Percentiles rank a stretch among this genome's conserved stretches.
Evolutionary conservation across 2,113 vertebrate species (phyloP).

Genomic region (Aix galericulata): DNA sequence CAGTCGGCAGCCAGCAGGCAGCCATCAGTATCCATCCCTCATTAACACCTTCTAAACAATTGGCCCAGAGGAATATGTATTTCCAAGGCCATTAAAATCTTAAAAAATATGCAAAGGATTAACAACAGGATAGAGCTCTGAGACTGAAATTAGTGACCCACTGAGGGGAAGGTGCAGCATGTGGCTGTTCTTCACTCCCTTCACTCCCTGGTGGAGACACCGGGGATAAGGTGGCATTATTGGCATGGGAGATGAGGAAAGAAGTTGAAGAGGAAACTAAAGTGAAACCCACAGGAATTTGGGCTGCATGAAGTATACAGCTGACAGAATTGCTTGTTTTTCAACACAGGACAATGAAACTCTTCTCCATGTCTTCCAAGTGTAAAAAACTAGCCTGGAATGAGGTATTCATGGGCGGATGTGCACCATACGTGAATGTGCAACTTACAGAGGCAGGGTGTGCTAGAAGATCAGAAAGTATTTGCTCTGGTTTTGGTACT

Average conservation of each 20-base stretch:
- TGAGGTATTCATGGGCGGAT: not conserved
- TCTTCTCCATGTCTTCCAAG: not conserved
- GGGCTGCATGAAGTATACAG: fast-evolving
- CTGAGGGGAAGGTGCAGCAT: not conserved
- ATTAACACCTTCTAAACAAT: not conserved
- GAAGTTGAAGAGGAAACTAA: not conserved
- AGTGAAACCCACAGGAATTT: not conserved
- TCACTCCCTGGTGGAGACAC: not conserved
- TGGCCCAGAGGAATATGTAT: not conserved
- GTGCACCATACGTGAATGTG: fast-evolving
- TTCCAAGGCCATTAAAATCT: not conserved
- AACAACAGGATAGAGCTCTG: not conserved
- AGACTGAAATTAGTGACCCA: not conserved
- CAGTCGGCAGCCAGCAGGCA: not conserved
- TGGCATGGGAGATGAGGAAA: not conserved
- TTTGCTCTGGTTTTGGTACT: not conserved
- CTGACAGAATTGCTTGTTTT: not conserved
- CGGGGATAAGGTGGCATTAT: not conserved
- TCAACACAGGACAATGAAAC: not conserved
- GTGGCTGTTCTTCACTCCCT: not conserved
- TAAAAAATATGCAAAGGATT: not conserved
- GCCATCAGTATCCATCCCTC: not conserved
- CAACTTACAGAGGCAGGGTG: not conserved
- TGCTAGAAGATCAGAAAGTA: not conserved
- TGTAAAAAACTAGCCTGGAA: not conserved